Conservation (phyloP, 2,797 vertebrate genomes). For the Galagoides demidoff region DNA sequence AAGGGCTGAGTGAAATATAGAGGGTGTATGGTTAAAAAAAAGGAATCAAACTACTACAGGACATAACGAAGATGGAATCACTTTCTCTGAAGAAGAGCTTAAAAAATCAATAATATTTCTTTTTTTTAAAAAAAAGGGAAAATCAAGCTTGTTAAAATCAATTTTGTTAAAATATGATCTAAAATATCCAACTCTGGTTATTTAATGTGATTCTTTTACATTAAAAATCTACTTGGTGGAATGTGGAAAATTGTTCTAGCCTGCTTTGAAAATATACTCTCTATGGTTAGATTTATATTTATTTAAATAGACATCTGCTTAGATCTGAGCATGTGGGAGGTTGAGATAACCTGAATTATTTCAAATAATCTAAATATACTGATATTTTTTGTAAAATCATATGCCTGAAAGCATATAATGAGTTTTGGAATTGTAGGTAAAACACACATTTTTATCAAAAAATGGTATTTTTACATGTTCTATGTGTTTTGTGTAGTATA, state of each 20-base stretch:
- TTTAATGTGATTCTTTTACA: neutral
- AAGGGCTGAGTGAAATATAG: neutral
- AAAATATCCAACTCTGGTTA: neutral
- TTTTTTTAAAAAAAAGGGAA: neutral
- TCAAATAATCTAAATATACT: neutral
- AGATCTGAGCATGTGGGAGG: neutral
- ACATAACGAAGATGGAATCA: neutral
- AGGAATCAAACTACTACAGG: neutral
- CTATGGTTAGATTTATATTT: neutral
- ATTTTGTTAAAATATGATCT: neutral
- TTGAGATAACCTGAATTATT: neutral
- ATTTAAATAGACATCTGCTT: neutral
- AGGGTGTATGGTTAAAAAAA: neutral
- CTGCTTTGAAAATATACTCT: too few species aligned
- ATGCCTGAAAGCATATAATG: neutral
- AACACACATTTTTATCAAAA: neutral
- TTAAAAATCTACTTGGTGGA: neutral
- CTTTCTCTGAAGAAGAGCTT: neutral
- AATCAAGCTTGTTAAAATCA: neutral
- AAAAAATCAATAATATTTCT: neutral
- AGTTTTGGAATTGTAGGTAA: neutral
- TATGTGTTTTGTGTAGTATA: neutral
- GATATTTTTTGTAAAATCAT: neutral
- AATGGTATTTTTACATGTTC: neutral
- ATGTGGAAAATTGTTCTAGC: neutral